Percentiles rank a stretch among this genome's conserved stretches.
These are phyloP conservation scores for Chrysoperla carnea DNA, from an alignment of 1,140 invertebrate species.

Conservation along the genomic window DNA sequence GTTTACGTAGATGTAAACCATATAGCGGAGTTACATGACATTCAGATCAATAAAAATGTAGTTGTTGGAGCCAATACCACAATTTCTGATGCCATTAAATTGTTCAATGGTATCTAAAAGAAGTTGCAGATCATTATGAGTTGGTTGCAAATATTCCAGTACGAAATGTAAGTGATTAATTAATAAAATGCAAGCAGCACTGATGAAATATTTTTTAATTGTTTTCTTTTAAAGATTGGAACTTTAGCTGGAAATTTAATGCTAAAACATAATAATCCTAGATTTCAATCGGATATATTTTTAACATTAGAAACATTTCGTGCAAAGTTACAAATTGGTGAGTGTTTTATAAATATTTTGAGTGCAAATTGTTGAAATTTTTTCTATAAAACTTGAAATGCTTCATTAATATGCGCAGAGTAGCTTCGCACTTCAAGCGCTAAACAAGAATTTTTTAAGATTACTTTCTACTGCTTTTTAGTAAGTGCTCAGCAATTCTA, in stretches of 20 bases:
- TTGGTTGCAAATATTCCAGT: conserved; percentile 47
- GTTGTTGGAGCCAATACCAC: conserved; percentile 43
- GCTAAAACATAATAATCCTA: conserved; percentile 50
- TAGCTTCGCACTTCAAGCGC: no score
- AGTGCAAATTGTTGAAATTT: no score
- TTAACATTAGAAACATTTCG: conserved; percentile 50
- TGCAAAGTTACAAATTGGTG: conserved; percentile 20
- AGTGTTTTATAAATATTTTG: no score
- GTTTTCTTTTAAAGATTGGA: conserved; percentile 38
- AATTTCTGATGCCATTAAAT: conserved; percentile 40
- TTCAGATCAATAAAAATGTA: conserved; percentile 28
- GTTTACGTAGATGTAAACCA: conserved; percentile 54
- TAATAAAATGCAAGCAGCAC: no score
- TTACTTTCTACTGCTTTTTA: no score
- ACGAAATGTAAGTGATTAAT: conserved; percentile 36
- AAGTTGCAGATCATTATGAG: conserved; percentile 41
- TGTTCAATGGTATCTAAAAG: conserved; percentile 34
- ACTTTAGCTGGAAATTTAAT: conserved; percentile 63
- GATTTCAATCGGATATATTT: conserved; percentile 69
- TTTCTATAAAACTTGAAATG: no score
- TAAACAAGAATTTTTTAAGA: no score
- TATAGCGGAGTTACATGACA: conserved; percentile 38
- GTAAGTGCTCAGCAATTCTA: no score
- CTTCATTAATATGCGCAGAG: no score
- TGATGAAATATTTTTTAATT: no score